These are phyloP conservation scores for Heterodera carotae DNA, from an alignment of 1,140 invertebrate genomes.

Conservation along the genomic window DNA sequence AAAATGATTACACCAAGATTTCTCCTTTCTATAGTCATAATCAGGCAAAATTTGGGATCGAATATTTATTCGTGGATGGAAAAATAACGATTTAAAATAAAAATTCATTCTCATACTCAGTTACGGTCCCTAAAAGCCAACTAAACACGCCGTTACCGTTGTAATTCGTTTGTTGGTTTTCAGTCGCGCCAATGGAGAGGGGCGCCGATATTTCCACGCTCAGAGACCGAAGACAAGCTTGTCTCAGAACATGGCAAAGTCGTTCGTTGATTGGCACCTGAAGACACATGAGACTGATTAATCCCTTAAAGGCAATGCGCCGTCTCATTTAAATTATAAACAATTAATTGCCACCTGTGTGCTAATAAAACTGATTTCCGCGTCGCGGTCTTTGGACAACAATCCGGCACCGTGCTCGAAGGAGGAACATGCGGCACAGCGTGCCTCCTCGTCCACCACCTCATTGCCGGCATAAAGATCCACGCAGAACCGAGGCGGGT, in stretches of 20 bases:
- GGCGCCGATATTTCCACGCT: constrained; percentile 49
- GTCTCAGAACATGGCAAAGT: constrained; percentile 44
- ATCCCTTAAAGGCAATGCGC: too few relatives aligned
- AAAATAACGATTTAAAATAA: constrained; percentile 2
- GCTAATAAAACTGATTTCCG: constrained; percentile 50
- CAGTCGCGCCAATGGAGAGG: constrained; percentile 25
- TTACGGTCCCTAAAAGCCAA: too few relatives aligned
- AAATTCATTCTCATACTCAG: too few relatives aligned
- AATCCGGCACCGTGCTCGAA: constrained; percentile 41
- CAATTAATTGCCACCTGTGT: constrained; percentile 40
- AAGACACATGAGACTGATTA: too few relatives aligned
- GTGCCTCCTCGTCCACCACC: constrained; percentile 43
- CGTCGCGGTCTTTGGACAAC: constrained; percentile 47
- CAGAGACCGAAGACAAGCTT: constrained; percentile 43
- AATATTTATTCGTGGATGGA: too few relatives aligned
- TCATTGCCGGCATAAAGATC: constrained; percentile 30
- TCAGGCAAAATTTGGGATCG: too few relatives aligned
- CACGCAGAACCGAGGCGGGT: constrained; percentile 15
- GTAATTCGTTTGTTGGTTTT: not conserved
- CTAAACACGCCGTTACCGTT: too few relatives aligned
- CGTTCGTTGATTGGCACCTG: constrained; percentile 44
- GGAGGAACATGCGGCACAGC: constrained; percentile 51
- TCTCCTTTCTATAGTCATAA: too few relatives aligned
- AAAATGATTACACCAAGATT: too few relatives aligned
- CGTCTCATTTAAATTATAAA: too few relatives aligned